A percentile compares a stretch with the other conserved stretches of the same genome.
Conservation (phyloP, 2,113 vertebrate species). For the Heliornis fulica region DNA sequence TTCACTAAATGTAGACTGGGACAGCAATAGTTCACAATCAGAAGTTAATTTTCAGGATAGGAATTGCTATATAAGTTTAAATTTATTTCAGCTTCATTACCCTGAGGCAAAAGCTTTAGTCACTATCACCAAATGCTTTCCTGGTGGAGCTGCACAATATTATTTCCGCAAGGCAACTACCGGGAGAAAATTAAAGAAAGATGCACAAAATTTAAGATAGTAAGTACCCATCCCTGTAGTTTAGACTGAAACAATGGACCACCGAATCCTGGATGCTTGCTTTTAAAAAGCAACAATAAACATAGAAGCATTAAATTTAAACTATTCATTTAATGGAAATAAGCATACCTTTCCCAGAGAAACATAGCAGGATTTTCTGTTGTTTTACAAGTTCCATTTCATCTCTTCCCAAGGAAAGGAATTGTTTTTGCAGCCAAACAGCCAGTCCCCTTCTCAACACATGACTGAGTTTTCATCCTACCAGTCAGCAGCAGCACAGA, state of each 20-base stretch:
- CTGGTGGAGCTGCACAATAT: background rate
- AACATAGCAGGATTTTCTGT: background rate
- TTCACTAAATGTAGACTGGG: background rate
- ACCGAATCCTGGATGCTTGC: background rate
- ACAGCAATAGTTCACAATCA: background rate
- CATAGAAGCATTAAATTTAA: background rate
- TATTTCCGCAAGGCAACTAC: background rate
- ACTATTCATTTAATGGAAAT: background rate
- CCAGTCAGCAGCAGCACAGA: background rate
- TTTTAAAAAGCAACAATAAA: background rate
- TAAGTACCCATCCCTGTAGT: background rate
- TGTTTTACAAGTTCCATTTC: background rate
- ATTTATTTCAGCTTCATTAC: background rate
- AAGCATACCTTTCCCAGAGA: background rate
- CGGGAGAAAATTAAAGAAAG: conserved; percentile 10
- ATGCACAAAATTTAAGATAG: background rate
- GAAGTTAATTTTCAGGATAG: conserved; percentile 10
- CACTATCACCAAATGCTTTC: background rate
- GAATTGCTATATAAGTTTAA: background rate
- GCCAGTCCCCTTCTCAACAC: background rate
- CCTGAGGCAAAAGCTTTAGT: background rate
- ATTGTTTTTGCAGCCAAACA: background rate
- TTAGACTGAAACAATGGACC: background rate
- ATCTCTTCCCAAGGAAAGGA: background rate
- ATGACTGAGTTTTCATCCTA: background rate